Conservation (phyloP, 2,888 invertebrate species). For the Coelogynopora nodosa region DNA sequence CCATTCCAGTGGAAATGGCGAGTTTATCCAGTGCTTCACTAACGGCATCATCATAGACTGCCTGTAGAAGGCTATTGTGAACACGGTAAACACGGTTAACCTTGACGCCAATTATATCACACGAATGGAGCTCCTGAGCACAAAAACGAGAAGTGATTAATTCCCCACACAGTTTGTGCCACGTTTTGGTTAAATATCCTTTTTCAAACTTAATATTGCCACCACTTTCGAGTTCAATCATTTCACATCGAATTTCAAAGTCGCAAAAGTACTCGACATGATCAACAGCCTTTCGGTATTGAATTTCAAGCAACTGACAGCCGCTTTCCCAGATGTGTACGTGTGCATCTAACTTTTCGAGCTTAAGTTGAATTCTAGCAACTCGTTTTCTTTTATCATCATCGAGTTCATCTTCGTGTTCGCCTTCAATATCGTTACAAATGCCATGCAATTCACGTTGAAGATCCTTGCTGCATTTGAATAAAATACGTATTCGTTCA, state of each 20-base stretch:
- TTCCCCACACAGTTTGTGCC: slow-evolving; percentile 60
- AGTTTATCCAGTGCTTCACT: slow-evolving; percentile 43
- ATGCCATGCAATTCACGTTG: background rate
- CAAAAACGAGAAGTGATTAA: slow-evolving; percentile 61
- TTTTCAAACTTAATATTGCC: slow-evolving; percentile 62
- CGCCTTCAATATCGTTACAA: background rate
- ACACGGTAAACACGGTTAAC: slow-evolving; percentile 57
- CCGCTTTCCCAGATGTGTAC: slow-evolving; percentile 8
- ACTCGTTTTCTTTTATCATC: slow-evolving; percentile 3
- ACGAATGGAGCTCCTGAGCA: slow-evolving; percentile 56
- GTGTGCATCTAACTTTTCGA: background rate
- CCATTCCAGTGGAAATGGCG: background rate
- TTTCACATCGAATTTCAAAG: slow-evolving; percentile 52
- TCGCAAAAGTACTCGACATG: slow-evolving; percentile 51
- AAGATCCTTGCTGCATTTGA: background rate
- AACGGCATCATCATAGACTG: slow-evolving; percentile 57
- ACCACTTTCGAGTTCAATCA: slow-evolving; percentile 59
- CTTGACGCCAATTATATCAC: slow-evolving; percentile 56
- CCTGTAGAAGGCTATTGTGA: slow-evolving; percentile 57
- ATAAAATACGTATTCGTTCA: slow-evolving; percentile 31
- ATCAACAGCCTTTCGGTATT: slow-evolving; percentile 51
- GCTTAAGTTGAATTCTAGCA: background rate
- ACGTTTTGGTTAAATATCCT: slow-evolving; percentile 55
- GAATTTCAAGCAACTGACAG: slow-evolving; percentile 49
- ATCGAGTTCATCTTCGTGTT: background rate